These are phyloP conservation scores for Zaprionus davidi DNA, from an alignment of 1,140 invertebrate genomes.

Conservation along the genomic window DNA sequence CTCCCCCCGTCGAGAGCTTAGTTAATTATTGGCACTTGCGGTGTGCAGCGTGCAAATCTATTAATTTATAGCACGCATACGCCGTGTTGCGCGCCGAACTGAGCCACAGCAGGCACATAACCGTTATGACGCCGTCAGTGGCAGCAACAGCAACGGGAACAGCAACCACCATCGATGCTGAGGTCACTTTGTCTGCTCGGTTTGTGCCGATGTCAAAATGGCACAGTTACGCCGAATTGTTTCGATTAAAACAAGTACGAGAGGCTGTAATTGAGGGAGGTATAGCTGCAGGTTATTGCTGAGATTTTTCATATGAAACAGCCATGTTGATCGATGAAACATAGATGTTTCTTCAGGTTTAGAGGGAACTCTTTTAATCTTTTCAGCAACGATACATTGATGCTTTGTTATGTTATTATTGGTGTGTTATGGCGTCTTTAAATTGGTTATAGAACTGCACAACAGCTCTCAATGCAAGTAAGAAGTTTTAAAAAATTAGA, in stretches of 20 bases:
- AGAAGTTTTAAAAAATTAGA: too few species aligned
- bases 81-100: constrained; percentile 20
- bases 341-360: too few species aligned
- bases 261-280: too few species aligned
- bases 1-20: constrained; percentile 34
- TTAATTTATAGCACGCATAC: constrained; percentile 66
- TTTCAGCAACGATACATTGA: too few species aligned
- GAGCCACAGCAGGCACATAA: constrained; percentile 21
- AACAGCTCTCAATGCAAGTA: too few species aligned
- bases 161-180: constrained; percentile 7
- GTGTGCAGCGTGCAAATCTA: constrained; percentile 51
- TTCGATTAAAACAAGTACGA: not conserved
- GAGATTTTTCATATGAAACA: too few species aligned
- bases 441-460: too few species aligned
- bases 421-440: too few species aligned
- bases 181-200: constrained; percentile 5
- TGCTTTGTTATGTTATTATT: too few species aligned
- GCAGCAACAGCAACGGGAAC: constrained; percentile 5
- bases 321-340: too few species aligned
- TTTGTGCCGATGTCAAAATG: not conserved
- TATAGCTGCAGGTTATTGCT: too few species aligned
- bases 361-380: too few species aligned
- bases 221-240: not conserved
- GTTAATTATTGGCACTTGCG: constrained; percentile 70
- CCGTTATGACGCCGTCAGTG: constrained; percentile 37